A percentile compares a stretch with the other conserved stretches of the same genome.
phyloP scores from a whole-genome alignment of 1,140 invertebrate genomes.

The Ceratina calcarata region DNA sequence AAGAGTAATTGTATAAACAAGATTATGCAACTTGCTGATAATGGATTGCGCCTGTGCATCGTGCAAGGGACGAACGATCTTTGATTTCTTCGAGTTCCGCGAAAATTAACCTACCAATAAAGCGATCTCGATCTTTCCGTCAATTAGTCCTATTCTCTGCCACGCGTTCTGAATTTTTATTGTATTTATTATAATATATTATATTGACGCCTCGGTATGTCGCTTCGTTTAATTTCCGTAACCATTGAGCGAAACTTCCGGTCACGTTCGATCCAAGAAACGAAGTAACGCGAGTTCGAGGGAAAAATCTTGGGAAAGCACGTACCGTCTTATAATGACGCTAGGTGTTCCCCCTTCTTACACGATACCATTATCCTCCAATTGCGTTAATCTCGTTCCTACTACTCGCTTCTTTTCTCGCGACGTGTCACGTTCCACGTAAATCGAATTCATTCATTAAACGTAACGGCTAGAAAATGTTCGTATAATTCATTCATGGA shows the following conservation, averaged over 20 bases:
- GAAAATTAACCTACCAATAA: background rate
- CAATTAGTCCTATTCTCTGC: background rate
- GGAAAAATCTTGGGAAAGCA: slow-evolving; percentile 34
- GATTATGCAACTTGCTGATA: slow-evolving; percentile 27
- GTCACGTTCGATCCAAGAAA: background rate
- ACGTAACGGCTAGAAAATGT: background rate
- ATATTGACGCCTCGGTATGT: background rate
- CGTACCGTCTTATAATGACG: slow-evolving; percentile 36
- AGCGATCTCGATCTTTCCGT: background rate
- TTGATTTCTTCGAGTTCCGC: background rate
- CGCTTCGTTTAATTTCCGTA: background rate
- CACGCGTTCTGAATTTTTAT: background rate
- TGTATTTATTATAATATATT: no score
- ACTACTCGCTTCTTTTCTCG: background rate
- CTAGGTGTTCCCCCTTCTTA: background rate
- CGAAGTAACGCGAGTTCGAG: background rate
- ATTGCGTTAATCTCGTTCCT: slow-evolving; percentile 20
- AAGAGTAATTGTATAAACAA: slow-evolving; percentile 12
- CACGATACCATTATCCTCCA: slow-evolving; percentile 19
- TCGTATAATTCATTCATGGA: background rate
- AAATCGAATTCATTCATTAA: background rate
- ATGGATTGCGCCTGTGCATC: background rate
- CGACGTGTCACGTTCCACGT: background rate
- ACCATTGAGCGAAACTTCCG: background rate
- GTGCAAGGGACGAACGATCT: background rate